Evolutionary conservation across 2,797 vertebrate species (phyloP).

Genomic region (Labroides dimidiatus): DNA sequence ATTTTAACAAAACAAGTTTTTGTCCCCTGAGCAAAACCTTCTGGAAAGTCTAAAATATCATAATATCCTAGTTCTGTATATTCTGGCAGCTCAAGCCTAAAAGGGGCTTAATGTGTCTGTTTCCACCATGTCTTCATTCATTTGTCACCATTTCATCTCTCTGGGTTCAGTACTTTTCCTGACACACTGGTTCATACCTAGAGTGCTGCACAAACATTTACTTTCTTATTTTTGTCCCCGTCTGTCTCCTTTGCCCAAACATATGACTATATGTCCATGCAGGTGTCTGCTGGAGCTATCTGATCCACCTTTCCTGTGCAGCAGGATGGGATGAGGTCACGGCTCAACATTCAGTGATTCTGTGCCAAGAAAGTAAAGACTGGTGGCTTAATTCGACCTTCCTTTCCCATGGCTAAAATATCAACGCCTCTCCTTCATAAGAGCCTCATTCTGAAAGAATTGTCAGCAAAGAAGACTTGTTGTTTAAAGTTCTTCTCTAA

Average conservation of each 20-base stretch:
- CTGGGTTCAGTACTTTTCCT: conserved; percentile 33
- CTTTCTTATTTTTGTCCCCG: conserved; percentile 27
- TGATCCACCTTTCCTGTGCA: conserved; percentile 77
- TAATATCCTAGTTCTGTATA: conserved; percentile 30
- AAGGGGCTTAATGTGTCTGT: conserved; percentile 32
- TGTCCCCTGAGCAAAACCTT: conserved; percentile 19
- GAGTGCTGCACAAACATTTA: background rate
- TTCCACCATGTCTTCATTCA: conserved; percentile 48
- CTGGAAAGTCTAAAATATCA: conserved; percentile 46
- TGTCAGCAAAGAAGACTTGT: conserved; percentile 4
- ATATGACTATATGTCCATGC: conserved; percentile 34
- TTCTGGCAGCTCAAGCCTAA: conserved; percentile 35
- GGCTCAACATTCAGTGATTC: conserved; percentile 40
- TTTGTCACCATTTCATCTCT: conserved; percentile 50
- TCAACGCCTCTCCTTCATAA: conserved; percentile 1
- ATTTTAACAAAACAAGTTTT: conserved; percentile 24
- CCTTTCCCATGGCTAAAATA: conserved; percentile 67
- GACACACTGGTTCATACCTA: conserved; percentile 16
- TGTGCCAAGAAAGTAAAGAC: conserved; percentile 63
- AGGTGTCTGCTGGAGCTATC: conserved; percentile 65
- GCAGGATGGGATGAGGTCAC: conserved; percentile 79
- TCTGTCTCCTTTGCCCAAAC: conserved; percentile 7
- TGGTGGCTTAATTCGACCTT: conserved; percentile 60
- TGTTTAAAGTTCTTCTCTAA: too few relatives aligned
- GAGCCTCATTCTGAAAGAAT: conserved; percentile 18